A percentile compares a stretch with the other conserved stretches of the same genome.
These are phyloP conservation scores for Nephila pilipes DNA, from an alignment of 1,140 invertebrate species.

Conservation along the genomic window DNA sequence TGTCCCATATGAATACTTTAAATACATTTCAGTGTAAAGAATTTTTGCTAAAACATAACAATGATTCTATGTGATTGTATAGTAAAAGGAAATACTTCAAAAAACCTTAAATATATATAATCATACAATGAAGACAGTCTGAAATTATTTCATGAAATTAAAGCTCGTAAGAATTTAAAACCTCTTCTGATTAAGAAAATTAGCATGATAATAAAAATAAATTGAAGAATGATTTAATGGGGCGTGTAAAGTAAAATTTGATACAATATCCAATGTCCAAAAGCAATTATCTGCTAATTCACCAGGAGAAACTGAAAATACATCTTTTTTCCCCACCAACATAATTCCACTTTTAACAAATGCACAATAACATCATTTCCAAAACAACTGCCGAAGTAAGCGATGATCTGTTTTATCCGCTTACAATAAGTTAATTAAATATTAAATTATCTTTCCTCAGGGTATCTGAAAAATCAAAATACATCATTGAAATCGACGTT, in stretches of 20 bases:
- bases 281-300: not conserved
- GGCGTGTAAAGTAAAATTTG: not conserved
- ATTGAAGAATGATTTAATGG: slow-evolving; percentile 5
- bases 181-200: not conserved
- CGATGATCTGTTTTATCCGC: not conserved
- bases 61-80: too few relatives aligned
- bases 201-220: not conserved
- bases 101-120: too few relatives aligned
- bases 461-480: not conserved
- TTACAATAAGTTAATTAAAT: slow-evolving; percentile 43
- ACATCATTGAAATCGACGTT: not conserved
- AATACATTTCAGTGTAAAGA: too few relatives aligned
- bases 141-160: not conserved
- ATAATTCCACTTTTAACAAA: too few relatives aligned
- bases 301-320: not conserved
- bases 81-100: too few relatives aligned
- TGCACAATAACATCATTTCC: not conserved
- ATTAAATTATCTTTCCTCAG: slow-evolving; percentile 13
- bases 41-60: too few relatives aligned
- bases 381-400: slow-evolving; percentile 12
- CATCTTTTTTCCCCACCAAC: too few relatives aligned
- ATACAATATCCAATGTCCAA: not conserved
- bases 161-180: too few relatives aligned
- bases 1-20: too few relatives aligned
- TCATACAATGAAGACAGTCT: not conserved